Conservation (phyloP, 2,113 vertebrate species). For the Mola mola region DNA sequence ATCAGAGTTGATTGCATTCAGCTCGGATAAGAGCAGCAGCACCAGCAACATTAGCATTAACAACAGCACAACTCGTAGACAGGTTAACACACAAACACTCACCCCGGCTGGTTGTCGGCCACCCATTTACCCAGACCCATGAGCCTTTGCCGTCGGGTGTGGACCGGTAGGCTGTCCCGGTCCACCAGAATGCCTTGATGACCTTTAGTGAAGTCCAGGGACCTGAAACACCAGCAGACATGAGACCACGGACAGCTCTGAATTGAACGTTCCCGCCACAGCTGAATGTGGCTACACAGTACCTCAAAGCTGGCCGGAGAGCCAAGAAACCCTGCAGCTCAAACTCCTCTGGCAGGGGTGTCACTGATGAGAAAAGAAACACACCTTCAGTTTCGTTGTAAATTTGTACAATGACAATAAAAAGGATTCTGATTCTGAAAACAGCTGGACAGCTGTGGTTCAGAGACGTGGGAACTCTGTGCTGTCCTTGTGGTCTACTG, state of each 20-base stretch:
- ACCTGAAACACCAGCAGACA: constrained; percentile 76
- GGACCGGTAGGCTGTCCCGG: constrained; percentile 87
- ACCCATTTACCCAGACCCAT: constrained; percentile 93
- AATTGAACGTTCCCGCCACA: background rate
- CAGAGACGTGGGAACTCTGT: background rate
- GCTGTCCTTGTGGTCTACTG: background rate
- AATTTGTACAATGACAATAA: too few relatives aligned
- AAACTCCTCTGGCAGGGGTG: constrained; percentile 97
- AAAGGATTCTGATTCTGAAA: too few relatives aligned
- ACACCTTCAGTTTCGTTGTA: too few relatives aligned
- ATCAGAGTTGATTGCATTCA: too few relatives aligned
- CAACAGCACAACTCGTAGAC: too few relatives aligned
- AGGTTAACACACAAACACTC: constrained; percentile 28
- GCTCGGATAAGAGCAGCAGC: too few relatives aligned
- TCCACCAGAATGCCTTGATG: constrained; percentile 94
- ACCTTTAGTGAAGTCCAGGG: constrained; percentile 97
- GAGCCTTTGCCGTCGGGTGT: constrained; percentile 90
- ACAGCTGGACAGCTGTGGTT: too few relatives aligned
- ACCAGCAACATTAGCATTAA: too few relatives aligned
- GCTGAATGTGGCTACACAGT: background rate
- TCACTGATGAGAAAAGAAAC: constrained; percentile 76
- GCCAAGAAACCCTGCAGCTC: constrained; percentile 98
- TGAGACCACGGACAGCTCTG: background rate
- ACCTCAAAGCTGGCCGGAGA: constrained; percentile 94
- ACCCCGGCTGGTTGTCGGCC: constrained; percentile 93